Conservation (phyloP, 2,113 vertebrate genomes). For the Siniperca chuatsi region DNA sequence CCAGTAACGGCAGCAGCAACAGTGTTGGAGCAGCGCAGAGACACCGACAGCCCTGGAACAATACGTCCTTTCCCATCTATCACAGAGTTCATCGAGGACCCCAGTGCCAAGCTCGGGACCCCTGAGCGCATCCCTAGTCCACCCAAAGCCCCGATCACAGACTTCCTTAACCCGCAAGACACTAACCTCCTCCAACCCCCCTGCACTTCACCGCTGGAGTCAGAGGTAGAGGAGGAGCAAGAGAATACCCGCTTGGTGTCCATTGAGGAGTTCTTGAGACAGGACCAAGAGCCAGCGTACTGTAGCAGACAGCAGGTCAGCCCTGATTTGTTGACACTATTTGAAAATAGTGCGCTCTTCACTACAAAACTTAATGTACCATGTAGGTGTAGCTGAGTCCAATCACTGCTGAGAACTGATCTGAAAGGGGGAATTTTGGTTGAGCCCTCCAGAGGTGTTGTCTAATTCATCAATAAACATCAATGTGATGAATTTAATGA, state of each 20-base stretch:
- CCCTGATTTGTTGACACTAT: not conserved
- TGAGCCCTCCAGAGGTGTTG: not conserved
- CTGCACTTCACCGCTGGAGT: conserved; percentile 79
- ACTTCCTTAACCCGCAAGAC: conserved; percentile 67
- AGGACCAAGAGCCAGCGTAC: conserved; percentile 67
- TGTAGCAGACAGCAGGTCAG: conserved; percentile 71
- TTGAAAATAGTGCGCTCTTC: not conserved
- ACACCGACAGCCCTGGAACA: conserved; percentile 71
- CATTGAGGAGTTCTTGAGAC: conserved; percentile 85
- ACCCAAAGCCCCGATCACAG: conserved; percentile 59
- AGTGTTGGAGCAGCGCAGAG: conserved; percentile 68
- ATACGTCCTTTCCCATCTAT: conserved; percentile 80
- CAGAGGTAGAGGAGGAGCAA: conserved; percentile 80
- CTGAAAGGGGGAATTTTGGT: not conserved
- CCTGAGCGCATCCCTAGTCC: conserved; percentile 67
- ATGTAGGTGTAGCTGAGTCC: not conserved
- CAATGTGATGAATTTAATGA: not conserved
- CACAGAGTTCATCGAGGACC: conserved; percentile 84
- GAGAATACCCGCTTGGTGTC: conserved; percentile 83
- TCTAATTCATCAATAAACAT: not conserved
- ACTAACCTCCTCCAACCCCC: conserved; percentile 69
- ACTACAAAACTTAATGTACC: not conserved
- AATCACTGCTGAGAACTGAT: not conserved
- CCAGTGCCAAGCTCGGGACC: conserved; percentile 74
- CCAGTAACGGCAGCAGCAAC: conserved; percentile 15